Conservation (phyloP, 2,888 invertebrate species). For the Drosophila emarginata region DNA sequence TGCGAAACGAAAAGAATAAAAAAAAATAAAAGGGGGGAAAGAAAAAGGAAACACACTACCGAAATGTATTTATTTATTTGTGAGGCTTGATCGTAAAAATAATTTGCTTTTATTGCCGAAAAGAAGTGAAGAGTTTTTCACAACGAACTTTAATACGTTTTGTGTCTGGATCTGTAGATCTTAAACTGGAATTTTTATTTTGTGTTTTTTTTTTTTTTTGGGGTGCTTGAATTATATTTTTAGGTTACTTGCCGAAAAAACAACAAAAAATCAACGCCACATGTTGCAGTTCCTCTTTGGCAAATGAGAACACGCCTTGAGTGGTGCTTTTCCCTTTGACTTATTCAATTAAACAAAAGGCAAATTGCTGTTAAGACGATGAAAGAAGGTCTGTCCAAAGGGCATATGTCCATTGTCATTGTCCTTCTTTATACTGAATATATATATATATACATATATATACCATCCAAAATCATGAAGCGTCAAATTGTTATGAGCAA, state of each 20-base stretch:
- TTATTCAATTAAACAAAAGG: constrained; percentile 72
- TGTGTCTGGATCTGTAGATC: constrained; percentile 49
- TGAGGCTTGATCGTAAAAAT: constrained; percentile 68
- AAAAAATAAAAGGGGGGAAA: background rate
- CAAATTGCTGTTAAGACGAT: constrained; percentile 43
- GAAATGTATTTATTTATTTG: constrained; percentile 68
- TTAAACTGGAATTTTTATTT: constrained; percentile 15
- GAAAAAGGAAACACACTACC: constrained; percentile 20
- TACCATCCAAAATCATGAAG: constrained; percentile 67
- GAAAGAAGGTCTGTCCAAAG: background rate
- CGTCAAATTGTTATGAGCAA: constrained; percentile 76
- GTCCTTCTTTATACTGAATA: background rate
- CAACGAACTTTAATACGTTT: constrained; percentile 57
- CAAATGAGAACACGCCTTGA: background rate
- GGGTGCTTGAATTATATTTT: constrained; percentile 15
- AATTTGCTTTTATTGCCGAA: constrained; percentile 67
- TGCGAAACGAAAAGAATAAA: constrained; percentile 12
- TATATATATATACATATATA: constrained; percentile 28
- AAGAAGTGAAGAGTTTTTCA: constrained; percentile 45
- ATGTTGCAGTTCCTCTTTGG: constrained; percentile 33
- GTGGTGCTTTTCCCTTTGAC: constrained; percentile 51
- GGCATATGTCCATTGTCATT: constrained; percentile 42
- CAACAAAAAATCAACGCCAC: constrained; percentile 64
- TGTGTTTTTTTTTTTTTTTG: background rate
- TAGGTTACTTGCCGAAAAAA: constrained; percentile 35